Evolutionary conservation across 2,113 vertebrate species (phyloP), one percentile per base, ranked within the genome.

Genomic region (Corydoras sp.): DNA sequence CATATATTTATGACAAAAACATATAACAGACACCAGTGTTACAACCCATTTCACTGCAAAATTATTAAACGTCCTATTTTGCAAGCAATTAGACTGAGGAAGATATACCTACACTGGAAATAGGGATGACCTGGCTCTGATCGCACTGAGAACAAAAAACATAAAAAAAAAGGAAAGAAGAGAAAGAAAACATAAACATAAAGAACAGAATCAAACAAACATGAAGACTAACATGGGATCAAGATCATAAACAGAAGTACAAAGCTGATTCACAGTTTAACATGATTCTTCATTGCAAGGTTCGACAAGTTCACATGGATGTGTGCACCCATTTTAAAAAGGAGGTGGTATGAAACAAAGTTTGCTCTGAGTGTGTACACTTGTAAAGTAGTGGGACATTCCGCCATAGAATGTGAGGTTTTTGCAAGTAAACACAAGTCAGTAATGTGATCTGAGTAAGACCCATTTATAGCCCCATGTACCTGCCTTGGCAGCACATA

Each of bases 101-200:
- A 80, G 67, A 62, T 29, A 69, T 95, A 95, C 93, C 90, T 97
- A 97, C 94, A 92, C 91, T 93, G 82, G 93, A 91, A 85, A 93
- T 90, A 90, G 94, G 90, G 89, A 93, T 92, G 91, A 93, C 88
- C 86, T 93, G 92, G 88, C 93, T 92, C 93, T 94, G 94, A 91
- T 94, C 93, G 91, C 90, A 94, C 94, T 95, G 86, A 79, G 83
- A 86, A 84, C 18, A 24, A 24, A 43, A 74, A 61, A 74, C 82
- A 55, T 56, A 59, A 66, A 56, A 32, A 71, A 56, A 88, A 69
- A 81, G 77, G 79, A 66, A 77, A 72, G 85, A 76, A 80, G 18
- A 69, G 24, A 55, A 48, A 87, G 80, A 81, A 75, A 85, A 54
- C 7, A 80, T 81, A 82, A 67, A 68, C 48, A 83, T 80, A 72